A percentile compares a stretch with the other conserved stretches of the same genome.
Evolutionary conservation across 2,797 vertebrate genomes (phyloP).

Genomic region (Lagodon rhomboides): DNA sequence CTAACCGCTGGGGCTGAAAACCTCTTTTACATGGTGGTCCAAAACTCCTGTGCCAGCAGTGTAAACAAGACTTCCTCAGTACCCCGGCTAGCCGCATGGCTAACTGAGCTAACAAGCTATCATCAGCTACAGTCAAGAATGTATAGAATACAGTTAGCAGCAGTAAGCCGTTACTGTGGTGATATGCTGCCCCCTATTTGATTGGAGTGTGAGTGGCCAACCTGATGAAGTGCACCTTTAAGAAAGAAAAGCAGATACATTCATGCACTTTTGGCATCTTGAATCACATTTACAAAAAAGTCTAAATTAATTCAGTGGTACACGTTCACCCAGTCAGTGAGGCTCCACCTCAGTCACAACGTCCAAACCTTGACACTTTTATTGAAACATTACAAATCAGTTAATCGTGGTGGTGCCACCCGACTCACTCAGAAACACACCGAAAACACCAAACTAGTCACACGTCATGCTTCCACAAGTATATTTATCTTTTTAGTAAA

Average conservation of each 20-base stretch:
- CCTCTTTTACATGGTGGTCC: no score
- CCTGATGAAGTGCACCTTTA: no score
- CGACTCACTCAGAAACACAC: neutral
- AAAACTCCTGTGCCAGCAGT: no score
- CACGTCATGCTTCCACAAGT: slow-evolving; percentile 30
- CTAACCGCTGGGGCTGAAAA: no score
- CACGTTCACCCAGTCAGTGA: neutral
- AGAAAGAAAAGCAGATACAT: slow-evolving; percentile 15
- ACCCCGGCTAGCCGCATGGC: no score
- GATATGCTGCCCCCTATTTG: no score
- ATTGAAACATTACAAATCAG: neutral
- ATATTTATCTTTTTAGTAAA: slow-evolving; percentile 6
- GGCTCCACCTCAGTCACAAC: neutral
- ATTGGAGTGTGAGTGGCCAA: no score
- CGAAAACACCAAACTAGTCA: slow-evolving; percentile 24
- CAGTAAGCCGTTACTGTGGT: no score
- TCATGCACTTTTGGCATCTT: slow-evolving; percentile 22
- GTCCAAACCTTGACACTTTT: neutral
- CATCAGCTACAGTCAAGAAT: no score
- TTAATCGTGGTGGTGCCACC: neutral
- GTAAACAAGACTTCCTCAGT: no score
- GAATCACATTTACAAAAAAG: neutral
- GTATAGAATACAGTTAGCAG: no score
- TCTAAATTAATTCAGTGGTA: neutral
- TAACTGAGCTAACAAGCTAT: no score